phyloP scores from a whole-genome alignment of 2,888 invertebrate genomes.

The Pollenia griseotomentosa region DNA sequence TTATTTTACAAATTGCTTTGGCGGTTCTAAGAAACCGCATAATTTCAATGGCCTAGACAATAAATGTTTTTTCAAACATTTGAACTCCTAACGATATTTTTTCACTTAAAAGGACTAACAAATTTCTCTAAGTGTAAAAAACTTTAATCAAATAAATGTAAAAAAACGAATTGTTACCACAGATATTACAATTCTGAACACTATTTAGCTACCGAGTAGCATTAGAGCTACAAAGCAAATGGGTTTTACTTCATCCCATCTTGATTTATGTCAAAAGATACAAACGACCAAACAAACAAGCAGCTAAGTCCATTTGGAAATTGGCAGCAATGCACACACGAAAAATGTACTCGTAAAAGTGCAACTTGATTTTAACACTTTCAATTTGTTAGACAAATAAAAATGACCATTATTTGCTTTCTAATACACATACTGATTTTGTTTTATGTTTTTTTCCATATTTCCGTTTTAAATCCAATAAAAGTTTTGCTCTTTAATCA shows the following conservation, averaged over 20 bases:
- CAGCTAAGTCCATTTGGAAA: constrained; percentile 50
- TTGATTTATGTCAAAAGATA: constrained; percentile 56
- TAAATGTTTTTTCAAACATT: too few species aligned
- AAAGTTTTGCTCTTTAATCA: constrained; percentile 48
- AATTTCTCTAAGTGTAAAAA: constrained; percentile 24
- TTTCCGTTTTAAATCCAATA: constrained; percentile 41
- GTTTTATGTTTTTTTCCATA: not conserved
- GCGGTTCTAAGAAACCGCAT: too few species aligned
- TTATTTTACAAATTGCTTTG: too few species aligned
- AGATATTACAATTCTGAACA: constrained; percentile 53
- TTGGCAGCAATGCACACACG: constrained; percentile 36
- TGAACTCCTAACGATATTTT: too few species aligned
- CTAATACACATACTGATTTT: not conserved
- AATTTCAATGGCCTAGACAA: too few species aligned
- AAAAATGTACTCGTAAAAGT: constrained; percentile 12
- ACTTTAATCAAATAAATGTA: not conserved
- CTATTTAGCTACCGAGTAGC: constrained; percentile 35
- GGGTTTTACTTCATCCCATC: constrained; percentile 46
- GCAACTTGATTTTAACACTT: constrained; percentile 64
- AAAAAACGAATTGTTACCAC: constrained; percentile 38
- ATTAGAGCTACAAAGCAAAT: constrained; percentile 55
- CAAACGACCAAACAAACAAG: constrained; percentile 27
- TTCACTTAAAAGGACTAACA: too few species aligned
- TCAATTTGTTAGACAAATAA: constrained; percentile 57
- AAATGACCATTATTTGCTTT: constrained; percentile 3